Evolutionary conservation across 2,113 vertebrate genomes (phyloP).

Genomic region (Circaetus cinerascens): DNA sequence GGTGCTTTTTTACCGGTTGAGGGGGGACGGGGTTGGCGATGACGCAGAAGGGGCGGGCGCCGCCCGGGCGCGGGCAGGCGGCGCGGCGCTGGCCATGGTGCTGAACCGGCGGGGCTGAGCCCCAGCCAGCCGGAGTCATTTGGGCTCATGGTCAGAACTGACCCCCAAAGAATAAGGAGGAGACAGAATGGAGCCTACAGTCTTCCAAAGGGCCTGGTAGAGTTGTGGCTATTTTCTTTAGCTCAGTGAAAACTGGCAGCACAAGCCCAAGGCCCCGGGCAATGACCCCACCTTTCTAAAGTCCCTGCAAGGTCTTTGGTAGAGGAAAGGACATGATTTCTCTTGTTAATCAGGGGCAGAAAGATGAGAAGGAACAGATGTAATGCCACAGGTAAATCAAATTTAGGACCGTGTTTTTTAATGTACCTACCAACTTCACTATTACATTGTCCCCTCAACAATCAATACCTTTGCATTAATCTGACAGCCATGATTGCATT

Average conservation of each 20-base stretch:
- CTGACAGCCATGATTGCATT: constrained; percentile 76
- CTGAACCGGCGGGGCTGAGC: background rate
- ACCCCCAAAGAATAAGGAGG: background rate
- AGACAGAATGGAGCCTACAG: background rate
- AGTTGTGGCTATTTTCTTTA: background rate
- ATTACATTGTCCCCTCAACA: constrained; percentile 39
- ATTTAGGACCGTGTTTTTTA: constrained; percentile 49
- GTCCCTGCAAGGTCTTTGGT: background rate
- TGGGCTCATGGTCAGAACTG: background rate
- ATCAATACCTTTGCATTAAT: constrained; percentile 74
- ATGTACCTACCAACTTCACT: constrained; percentile 52
- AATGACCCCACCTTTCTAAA: background rate
- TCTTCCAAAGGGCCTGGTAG: background rate
- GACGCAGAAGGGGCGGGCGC: background rate
- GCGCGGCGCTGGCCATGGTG: background rate
- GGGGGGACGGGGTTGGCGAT: fast-evolving
- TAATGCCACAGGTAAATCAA: constrained; percentile 47
- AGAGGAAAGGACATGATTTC: background rate
- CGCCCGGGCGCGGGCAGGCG: background rate
- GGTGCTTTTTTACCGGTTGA: fast-evolving
- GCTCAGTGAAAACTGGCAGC: background rate
- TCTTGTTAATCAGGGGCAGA: constrained; percentile 19
- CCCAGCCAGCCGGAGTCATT: too few relatives aligned
- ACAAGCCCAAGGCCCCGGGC: background rate
- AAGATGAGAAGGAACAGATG: constrained; percentile 43